phyloP scores from a whole-genome alignment of 2,113 vertebrate species.

The Oreochromis tanganicae region DNA sequence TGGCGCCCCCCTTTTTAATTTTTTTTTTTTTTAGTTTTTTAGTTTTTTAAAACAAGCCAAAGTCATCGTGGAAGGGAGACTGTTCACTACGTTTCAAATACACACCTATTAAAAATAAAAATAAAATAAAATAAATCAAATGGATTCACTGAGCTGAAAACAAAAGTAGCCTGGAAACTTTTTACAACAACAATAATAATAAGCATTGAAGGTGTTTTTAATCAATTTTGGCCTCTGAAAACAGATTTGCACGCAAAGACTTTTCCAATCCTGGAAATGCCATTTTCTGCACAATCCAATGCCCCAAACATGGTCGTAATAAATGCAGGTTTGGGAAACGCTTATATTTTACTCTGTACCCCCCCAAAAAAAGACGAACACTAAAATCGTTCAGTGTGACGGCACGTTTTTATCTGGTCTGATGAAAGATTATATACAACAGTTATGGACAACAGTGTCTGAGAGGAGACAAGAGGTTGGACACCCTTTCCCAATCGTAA shows the following conservation, averaged over 20 bases:
- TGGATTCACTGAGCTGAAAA: not conserved
- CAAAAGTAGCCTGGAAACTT: conserved; percentile 5
- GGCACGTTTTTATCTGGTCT: not conserved
- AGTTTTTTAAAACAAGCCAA: not conserved
- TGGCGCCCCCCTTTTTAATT: not conserved
- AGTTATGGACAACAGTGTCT: conserved; percentile 28
- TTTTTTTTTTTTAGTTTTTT: not conserved
- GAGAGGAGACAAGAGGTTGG: conserved; percentile 23
- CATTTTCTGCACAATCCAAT: conserved; percentile 12
- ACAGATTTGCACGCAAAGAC: conserved; percentile 7
- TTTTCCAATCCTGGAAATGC: not conserved
- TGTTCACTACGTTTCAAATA: conserved; percentile 29
- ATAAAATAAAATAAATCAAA: not conserved
- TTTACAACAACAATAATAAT: rapidly evolving
- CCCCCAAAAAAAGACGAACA: conserved; percentile 1
- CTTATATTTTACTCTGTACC: conserved; percentile 1
- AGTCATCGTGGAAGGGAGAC: conserved; percentile 51
- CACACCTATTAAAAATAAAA: not conserved
- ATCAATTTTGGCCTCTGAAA: conserved; percentile 18
- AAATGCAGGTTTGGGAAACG: conserved; percentile 9
- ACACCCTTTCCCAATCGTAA: conserved; percentile 53
- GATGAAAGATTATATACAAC: conserved; percentile 45
- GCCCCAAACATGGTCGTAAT: not conserved
- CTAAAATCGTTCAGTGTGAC: not conserved
- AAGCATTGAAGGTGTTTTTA: not conserved